Conservation (phyloP, 2,888 invertebrate species). For the Coenonympha arcania region DNA sequence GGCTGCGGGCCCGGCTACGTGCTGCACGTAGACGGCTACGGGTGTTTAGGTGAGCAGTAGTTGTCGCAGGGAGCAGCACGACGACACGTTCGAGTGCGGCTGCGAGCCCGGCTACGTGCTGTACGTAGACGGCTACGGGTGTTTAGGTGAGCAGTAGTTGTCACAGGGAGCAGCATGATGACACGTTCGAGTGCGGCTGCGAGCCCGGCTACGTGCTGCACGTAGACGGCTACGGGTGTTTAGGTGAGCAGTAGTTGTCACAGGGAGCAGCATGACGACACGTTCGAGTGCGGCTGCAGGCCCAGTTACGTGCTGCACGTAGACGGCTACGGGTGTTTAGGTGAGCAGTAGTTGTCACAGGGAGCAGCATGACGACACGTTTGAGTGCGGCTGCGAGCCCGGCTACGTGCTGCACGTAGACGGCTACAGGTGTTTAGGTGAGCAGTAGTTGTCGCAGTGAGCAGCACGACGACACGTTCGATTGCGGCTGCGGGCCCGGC, state of each 20-base stretch:
- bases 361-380: conserved; percentile 91
- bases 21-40: too few species aligned
- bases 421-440: conserved; percentile 93
- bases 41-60: too few species aligned
- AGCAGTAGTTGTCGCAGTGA: too few species aligned
- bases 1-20: too few species aligned
- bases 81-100: too few species aligned
- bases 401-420: conserved; percentile 89
- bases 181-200: too few species aligned
- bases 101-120: too few species aligned
- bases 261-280: conserved; percentile 93
- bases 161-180: not conserved
- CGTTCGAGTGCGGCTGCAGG: conserved; percentile 93
- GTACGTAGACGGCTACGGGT: too few species aligned
- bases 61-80: too few species aligned
- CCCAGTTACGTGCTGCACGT: conserved; percentile 87
- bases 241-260: conserved; percentile 94
- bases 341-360: conserved; percentile 51
- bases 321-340: conserved; percentile 92
- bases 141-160: not conserved
- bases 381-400: conserved; percentile 91
- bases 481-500: conserved; percentile 90
- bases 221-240: too few species aligned
- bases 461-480: conserved; percentile 95
- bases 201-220: too few species aligned